A percentile compares a stretch with the other conserved stretches of the same genome.
These are phyloP conservation scores for Hymenochirus boettgeri DNA, from an alignment of 2,113 vertebrate species.

Conservation along the genomic window DNA sequence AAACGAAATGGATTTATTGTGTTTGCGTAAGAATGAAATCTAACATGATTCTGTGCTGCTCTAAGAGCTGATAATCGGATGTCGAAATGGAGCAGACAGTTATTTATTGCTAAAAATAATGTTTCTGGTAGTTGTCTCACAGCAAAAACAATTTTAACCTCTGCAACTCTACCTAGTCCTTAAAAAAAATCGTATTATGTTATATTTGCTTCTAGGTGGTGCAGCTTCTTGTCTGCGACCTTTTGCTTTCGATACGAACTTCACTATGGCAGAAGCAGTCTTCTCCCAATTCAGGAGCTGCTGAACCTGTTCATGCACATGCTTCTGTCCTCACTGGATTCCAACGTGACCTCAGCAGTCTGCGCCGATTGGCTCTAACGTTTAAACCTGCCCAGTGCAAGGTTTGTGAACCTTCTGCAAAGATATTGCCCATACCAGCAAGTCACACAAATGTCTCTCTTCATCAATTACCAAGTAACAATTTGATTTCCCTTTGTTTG, in stretches of 20 bases:
- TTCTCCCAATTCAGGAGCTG: slow-evolving; percentile 59
- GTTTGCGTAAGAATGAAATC: too few species aligned
- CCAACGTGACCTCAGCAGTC: slow-evolving; percentile 88
- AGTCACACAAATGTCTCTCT: neutral
- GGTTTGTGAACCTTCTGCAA: slow-evolving; percentile 55
- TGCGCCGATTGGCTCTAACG: slow-evolving; percentile 83
- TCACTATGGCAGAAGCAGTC: slow-evolving; percentile 87
- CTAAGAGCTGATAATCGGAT: too few species aligned
- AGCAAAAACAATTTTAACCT: too few species aligned
- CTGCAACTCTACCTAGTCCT: too few species aligned
- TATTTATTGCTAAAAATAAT: too few species aligned
- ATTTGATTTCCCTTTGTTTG: neutral
- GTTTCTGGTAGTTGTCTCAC: too few species aligned
- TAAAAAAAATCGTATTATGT: too few species aligned
- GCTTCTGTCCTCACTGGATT: slow-evolving; percentile 85
- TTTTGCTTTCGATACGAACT: slow-evolving; percentile 86
- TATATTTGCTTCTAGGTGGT: slow-evolving; percentile 71
- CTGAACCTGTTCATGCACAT: slow-evolving; percentile 79
- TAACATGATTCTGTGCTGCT: too few species aligned
- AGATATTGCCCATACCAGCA: neutral
- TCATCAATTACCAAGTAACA: too few species aligned
- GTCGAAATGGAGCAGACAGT: too few species aligned
- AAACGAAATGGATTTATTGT: too few species aligned
- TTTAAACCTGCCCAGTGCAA: slow-evolving; percentile 89
- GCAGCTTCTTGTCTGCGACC: slow-evolving; percentile 88